phyloP scores from a whole-genome alignment of 2,113 vertebrate genomes.

The Otolemur garnettii region DNA sequence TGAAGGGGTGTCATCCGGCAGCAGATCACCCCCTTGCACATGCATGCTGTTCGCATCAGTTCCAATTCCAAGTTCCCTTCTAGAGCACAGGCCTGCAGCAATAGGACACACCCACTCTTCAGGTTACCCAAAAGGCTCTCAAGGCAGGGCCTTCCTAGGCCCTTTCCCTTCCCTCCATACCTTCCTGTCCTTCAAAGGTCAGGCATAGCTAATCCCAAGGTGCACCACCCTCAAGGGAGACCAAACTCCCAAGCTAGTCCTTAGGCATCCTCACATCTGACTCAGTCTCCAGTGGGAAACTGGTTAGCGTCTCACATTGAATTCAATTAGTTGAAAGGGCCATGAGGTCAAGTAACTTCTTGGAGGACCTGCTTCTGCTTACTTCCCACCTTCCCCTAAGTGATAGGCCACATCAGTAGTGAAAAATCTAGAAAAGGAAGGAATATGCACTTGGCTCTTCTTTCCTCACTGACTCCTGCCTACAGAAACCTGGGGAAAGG shows the following conservation, averaged over 20 bases:
- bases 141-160: not conserved
- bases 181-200: not conserved
- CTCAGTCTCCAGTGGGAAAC: conserved; percentile 27
- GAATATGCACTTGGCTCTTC: not conserved
- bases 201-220: not conserved
- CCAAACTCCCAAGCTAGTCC: not conserved
- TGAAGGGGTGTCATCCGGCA: conserved; percentile 97
- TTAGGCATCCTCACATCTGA: conserved; percentile 10
- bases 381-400: not conserved
- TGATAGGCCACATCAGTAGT: not conserved
- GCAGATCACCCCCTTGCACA: conserved; percentile 97
- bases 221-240: not conserved
- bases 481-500: not conserved
- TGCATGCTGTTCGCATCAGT: conserved; percentile 92
- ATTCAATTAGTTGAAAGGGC: not conserved
- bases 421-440: conserved; percentile 38
- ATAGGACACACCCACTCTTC: conserved; percentile 33
- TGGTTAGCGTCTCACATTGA: not conserved
- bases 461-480: conserved; percentile 47
- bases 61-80: conserved; percentile 92
- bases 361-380: conserved; percentile 3
- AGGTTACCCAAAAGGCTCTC: not conserved
- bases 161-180: not conserved
- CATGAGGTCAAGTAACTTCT: not conserved
- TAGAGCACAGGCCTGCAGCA: conserved; percentile 91